Base-by-base conservation (phyloP, 1,140 invertebrate genomes). In the Oppia nitens region DNA sequence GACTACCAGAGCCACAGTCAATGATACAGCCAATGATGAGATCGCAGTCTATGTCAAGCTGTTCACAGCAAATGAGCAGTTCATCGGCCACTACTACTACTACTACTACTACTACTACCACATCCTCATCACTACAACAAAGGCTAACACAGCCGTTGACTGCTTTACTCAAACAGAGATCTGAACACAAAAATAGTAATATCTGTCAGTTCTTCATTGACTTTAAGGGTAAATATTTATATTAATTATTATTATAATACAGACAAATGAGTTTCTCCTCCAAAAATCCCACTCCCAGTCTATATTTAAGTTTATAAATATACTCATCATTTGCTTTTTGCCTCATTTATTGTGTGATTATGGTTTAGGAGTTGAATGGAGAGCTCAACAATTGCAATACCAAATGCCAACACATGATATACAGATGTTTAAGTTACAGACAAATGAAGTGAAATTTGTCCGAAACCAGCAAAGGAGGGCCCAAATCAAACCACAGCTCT, bases 21-120 rank as follows among this genome's bases (percentile, higher is more conserved):
- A 21, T 53, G 14, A 47, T 64, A 29, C 69, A 66, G 62, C 32
- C 6, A 17, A 9, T 40, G 17, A 6, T 40, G 6, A 40, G 32
- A 6, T 40, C 32, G 32, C 6, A 6, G 6, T 40, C 32, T 9
- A 40, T 9, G 6, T 40, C 32, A 40, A 40, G 17, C 32, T 9
- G 6, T 40, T 40, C 6, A 17, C 32, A 6, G 17, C 32, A 40
- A 40, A 40, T 40, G n/a, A n/a, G n/a, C 32, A 40, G 32, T 40
- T 40, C 32, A 40, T 40, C 32, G 32, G 32, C 32, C 32, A 40
- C 32, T 40, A n/a, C n/a, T n/a, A n/a, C n/a, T n/a, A n/a, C n/a
- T n/a, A n/a, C n/a, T n/a, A n/a, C n/a, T n/a, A n/a, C n/a, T n/a
- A n/a, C n/a, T n/a, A n/a, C n/a, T n/a, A n/a, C n/a, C n/a, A n/a